Base-by-base conservation (phyloP, 2,797 vertebrate genomes). In the Ataeniobius toweri region DNA sequence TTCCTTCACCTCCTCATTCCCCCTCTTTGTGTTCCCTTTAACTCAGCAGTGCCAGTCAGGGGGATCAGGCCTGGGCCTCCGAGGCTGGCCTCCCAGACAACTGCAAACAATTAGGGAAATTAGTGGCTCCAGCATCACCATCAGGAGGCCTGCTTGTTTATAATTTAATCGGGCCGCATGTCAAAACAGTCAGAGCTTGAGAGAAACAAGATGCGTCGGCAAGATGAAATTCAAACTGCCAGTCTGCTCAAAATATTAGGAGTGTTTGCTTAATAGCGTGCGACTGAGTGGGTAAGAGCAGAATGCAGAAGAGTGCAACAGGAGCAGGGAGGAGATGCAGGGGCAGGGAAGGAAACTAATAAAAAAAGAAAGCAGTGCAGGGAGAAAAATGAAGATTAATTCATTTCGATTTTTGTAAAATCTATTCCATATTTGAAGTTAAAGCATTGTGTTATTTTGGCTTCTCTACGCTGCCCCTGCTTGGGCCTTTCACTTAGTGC, bases 31-130 rank as follows among this genome's bases (percentile, higher is more conserved):
- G 56, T 50, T 83, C 74, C 78, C 78, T 88, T 74, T 61, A 81
- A 82, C 83, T 78, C 46, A 77, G 82, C 87, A 70, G 75, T 90
- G 89, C 86, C 91, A 90, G 90, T 87, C 86, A 70, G 85, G 31
- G 86, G 89, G 88, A 86, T 88, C 90, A 84, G 89, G 92, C 93
- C 83, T 73, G 95, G 94, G 97, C 97, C 97, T 96, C 97, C 92
- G 87, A 96, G 88, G 87, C 77, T 86, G 72, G 96, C 97, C 93
- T 95, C 92, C 98, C 98, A 99, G 98, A 99, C 98, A 99, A 99
- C 98, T 99, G 98, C 98, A 99, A 99, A 99, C 98, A 99, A 99
- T 99, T 99, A 99, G 97, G 97, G 96, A 98, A 99, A 99, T 99
- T 98, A 99, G 98, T 99, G 98, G 98, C 98, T 99, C 98, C 98